Conservation (phyloP, 2,888 invertebrate species). For the Athrips mouffetella region DNA sequence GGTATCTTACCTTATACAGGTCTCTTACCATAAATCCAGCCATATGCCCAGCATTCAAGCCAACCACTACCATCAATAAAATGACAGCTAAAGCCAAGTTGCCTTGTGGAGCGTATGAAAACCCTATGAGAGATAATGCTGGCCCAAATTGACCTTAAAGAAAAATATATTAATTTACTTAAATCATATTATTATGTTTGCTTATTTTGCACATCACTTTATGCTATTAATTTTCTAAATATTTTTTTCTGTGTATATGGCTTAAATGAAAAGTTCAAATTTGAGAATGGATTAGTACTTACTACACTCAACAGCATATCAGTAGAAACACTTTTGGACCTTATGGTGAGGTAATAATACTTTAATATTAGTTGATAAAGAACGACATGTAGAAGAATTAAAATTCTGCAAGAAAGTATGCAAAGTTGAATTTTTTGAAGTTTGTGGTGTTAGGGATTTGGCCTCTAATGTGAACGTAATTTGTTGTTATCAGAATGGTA, state of each 20-base stretch:
- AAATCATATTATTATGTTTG: no score
- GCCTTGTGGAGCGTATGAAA: constrained; percentile 70
- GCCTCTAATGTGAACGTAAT: background rate
- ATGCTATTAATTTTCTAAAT: no score
- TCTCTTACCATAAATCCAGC: no score
- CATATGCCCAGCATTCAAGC: constrained; percentile 85
- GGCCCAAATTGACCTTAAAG: constrained; percentile 81
- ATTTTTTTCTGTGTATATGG: no score
- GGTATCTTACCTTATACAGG: no score
- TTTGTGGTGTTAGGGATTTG: constrained; percentile 9
- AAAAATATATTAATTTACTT: no score
- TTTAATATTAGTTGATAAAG: background rate
- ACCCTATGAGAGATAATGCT: constrained; percentile 79
- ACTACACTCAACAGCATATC: background rate
- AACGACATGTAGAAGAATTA: background rate
- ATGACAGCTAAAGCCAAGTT: constrained; percentile 77
- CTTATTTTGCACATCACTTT: no score
- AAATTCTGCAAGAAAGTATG: background rate
- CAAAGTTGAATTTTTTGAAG: background rate
- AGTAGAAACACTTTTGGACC: no score
- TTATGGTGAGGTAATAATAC: no score
- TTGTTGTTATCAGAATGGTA: constrained; percentile 4
- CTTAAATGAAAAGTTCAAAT: no score
- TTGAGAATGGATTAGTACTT: no score
- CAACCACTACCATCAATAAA: constrained; percentile 82